Percentiles rank a stretch among this genome's conserved stretches.
These are phyloP conservation scores for Zoanthus gigantus DNA, from an alignment of 92 coral and sea anemone genomes.

Conservation along the genomic window DNA sequence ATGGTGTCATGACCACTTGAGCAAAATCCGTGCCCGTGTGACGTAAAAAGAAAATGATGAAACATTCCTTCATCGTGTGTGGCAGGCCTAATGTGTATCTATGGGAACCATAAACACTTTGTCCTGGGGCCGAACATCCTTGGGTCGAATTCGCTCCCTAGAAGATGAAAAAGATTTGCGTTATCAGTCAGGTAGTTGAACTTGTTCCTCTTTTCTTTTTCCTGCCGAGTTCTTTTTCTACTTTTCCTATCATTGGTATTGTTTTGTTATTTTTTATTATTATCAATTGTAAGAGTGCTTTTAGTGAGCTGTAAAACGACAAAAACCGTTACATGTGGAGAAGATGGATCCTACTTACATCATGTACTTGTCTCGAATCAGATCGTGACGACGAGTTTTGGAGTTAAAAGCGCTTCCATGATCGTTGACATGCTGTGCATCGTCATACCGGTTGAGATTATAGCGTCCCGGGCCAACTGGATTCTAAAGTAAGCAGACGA, in stretches of 20 bases:
- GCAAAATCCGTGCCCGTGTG: no score
- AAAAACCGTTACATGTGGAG: no score
- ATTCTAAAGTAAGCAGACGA: constrained; percentile 62
- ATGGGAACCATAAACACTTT: constrained; percentile 93
- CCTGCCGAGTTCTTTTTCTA: no score
- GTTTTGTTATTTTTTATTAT: no score
- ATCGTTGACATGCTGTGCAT: constrained; percentile 94
- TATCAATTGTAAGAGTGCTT: no score
- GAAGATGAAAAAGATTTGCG: not conserved
- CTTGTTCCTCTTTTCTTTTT: no score
- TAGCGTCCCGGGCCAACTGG: constrained; percentile 99
- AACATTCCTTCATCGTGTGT: no score
- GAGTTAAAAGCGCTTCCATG: constrained; percentile 91
- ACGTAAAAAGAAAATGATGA: no score
- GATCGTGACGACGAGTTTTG: constrained; percentile 83
- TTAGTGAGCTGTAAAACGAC: not conserved
- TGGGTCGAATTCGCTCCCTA: constrained; percentile 93
- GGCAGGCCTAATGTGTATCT: constrained; percentile 54
- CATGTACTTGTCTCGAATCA: constrained; percentile 90
- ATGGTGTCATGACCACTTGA: no score
- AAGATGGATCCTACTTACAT: constrained; percentile 65
- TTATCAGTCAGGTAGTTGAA: no score
- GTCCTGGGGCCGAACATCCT: constrained; percentile 83
- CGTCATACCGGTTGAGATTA: constrained; percentile 74
- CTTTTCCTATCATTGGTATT: no score